A percentile compares a stretch with the other conserved stretches of the same genome.
phyloP scores from a whole-genome alignment of 1,140 invertebrate species.

The Trichonephila clavata region DNA sequence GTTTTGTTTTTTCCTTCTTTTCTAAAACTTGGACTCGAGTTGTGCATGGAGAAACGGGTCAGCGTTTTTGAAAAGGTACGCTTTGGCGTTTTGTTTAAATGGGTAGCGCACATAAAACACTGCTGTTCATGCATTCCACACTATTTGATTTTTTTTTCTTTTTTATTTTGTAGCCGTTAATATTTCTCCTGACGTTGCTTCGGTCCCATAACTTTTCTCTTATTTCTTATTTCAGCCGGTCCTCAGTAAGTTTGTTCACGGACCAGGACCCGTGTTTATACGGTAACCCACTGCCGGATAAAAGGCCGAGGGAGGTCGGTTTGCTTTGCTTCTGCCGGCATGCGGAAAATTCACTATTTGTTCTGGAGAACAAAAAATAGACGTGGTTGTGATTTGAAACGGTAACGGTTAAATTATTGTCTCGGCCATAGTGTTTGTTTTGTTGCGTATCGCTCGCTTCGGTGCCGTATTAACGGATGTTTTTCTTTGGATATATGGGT shows the following conservation, averaged over 20 bases:
- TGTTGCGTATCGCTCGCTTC: not conserved
- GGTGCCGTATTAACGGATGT: no score
- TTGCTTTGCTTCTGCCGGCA: not conserved
- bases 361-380: not conserved
- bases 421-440: not conserved
- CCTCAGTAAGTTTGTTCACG: not conserved
- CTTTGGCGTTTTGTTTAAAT: not conserved
- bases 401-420: not conserved
- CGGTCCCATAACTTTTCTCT: not conserved
- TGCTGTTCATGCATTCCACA: slow-evolving; percentile 4
- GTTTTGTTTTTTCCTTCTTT: not conserved
- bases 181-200: not conserved
- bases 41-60: slow-evolving; percentile 4
- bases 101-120: not conserved
- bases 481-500: no score
- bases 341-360: slow-evolving; percentile 20
- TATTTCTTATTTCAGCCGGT: not conserved
- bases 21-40: not conserved
- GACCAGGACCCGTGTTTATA: not conserved
- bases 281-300: slow-evolving; percentile 20
- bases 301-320: not conserved
- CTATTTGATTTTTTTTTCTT: not conserved
- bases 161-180: not conserved
- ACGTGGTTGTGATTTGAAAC: not conserved
- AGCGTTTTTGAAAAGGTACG: not conserved